phyloP scores from a whole-genome alignment of 2,797 vertebrate species.

The Mormyrus proboscirostris region DNA sequence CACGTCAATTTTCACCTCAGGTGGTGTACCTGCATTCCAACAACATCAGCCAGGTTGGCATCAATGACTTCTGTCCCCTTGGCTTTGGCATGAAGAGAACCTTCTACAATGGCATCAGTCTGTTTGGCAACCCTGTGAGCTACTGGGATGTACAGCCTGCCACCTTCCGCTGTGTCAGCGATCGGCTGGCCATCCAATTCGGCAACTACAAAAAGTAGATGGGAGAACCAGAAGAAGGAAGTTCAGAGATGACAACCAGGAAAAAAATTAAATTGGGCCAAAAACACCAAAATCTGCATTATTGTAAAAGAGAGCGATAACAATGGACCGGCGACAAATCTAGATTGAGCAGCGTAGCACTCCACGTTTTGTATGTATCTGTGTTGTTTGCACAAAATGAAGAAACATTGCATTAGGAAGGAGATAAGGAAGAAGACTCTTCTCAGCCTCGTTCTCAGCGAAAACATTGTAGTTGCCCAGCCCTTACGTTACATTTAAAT shows the following conservation, averaged over 20 bases:
- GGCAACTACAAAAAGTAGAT: slow-evolving; percentile 87
- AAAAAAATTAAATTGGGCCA: slow-evolving; percentile 23
- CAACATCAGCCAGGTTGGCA: slow-evolving; percentile 69
- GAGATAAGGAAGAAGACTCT: neutral
- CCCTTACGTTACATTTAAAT: neutral
- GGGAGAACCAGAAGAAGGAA: neutral
- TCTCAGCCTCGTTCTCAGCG: neutral
- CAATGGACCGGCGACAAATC: neutral
- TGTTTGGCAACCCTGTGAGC: slow-evolving; percentile 81
- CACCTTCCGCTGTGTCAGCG: slow-evolving; percentile 79
- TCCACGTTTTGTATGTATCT: neutral
- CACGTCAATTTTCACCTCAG: slow-evolving; percentile 42
- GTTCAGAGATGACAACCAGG: slow-evolving; percentile 7
- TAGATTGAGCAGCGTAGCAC: neutral
- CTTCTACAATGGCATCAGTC: slow-evolving; percentile 85
- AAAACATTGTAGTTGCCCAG: neutral
- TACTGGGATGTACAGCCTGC: slow-evolving; percentile 92
- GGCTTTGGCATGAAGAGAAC: slow-evolving; percentile 82
- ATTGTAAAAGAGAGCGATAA: neutral
- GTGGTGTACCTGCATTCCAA: slow-evolving; percentile 87
- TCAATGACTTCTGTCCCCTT: slow-evolving; percentile 80
- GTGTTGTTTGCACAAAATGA: neutral
- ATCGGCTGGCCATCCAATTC: slow-evolving; percentile 81
- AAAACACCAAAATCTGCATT: slow-evolving; percentile 22
- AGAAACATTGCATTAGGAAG: neutral